Conservation (phyloP, 2,797 vertebrate genomes). For the Hypotaenidia okinawae region DNA sequence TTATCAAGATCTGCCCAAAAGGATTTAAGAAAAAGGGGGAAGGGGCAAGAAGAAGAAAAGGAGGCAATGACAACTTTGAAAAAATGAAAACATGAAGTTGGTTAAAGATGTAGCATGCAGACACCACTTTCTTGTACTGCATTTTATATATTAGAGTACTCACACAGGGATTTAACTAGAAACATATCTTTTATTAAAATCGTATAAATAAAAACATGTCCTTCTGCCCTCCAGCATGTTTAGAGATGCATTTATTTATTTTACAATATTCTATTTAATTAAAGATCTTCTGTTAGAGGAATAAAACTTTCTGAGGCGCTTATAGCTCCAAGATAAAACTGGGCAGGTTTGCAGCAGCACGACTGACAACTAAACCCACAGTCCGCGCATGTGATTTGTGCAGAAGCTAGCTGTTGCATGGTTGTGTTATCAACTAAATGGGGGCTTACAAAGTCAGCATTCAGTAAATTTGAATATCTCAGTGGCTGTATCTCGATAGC, state of each 20-base stretch:
- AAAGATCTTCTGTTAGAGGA: slow-evolving; percentile 48
- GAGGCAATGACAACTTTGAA: not conserved
- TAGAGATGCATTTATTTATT: slow-evolving; percentile 59
- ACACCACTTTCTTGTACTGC: not conserved
- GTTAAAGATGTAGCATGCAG: not conserved
- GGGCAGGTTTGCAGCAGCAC: not conserved
- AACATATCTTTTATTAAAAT: slow-evolving; percentile 64
- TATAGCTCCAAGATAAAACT: slow-evolving; percentile 9
- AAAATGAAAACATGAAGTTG: not conserved
- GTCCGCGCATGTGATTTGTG: not conserved
- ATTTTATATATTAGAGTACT: slow-evolving; percentile 26
- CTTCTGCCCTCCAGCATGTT: slow-evolving; percentile 49
- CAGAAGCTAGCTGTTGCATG: not conserved
- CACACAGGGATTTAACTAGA: slow-evolving; percentile 38
- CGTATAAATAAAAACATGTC: slow-evolving; percentile 49
- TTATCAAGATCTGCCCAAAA: not conserved
- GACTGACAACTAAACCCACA: not conserved
- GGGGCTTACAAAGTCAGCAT: not conserved
- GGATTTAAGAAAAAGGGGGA: not conserved
- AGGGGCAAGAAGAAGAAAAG: not conserved
- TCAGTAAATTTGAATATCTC: not conserved
- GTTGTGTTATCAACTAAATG: not conserved
- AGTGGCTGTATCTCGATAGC: not conserved
- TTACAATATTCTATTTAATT: slow-evolving; percentile 56
- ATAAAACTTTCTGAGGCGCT: slow-evolving; percentile 25